phyloP scores from a whole-genome alignment of 2,888 invertebrate species.

The Andrena flavipes region DNA sequence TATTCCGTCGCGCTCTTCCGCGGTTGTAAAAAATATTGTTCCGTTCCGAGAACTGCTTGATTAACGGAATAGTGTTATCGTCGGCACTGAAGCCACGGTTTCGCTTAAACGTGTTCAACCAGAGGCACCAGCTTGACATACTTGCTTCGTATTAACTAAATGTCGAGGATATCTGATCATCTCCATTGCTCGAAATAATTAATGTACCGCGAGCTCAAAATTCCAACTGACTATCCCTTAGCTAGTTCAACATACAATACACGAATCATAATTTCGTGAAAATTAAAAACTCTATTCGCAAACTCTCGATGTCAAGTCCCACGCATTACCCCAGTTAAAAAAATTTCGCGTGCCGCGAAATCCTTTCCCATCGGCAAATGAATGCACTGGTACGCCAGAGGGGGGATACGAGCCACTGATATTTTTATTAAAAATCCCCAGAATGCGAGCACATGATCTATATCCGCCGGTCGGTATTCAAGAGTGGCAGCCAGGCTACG shows the following conservation, averaged over 20 bases:
- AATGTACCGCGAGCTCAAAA: too few species aligned
- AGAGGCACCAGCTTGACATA: neutral
- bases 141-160: neutral
- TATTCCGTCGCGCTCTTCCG: conserved; percentile 32
- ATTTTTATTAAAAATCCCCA: conserved; percentile 66
- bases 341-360: conserved; percentile 2
- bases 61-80: conserved; percentile 31
- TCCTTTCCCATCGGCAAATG: conserved; percentile 37
- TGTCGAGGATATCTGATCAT: too few species aligned
- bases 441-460: conserved; percentile 58
- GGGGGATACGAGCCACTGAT: conserved; percentile 53
- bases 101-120: neutral
- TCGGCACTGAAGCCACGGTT: conserved; percentile 2
- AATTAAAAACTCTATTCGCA: neutral
- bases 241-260: too few species aligned
- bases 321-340: neutral
- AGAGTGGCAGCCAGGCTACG: conserved; percentile 62
- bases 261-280: too few species aligned
- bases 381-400: conserved; percentile 17
- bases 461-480: conserved; percentile 58
- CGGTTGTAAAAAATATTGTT: conserved; percentile 51
- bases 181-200: too few species aligned
- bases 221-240: too few species aligned
- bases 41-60: conserved; percentile 30
- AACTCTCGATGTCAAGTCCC: neutral